These are phyloP conservation scores for Scaptodrosophila latifasciaeformis DNA, from an alignment of 2,888 invertebrate genomes.

Conservation along the genomic window DNA sequence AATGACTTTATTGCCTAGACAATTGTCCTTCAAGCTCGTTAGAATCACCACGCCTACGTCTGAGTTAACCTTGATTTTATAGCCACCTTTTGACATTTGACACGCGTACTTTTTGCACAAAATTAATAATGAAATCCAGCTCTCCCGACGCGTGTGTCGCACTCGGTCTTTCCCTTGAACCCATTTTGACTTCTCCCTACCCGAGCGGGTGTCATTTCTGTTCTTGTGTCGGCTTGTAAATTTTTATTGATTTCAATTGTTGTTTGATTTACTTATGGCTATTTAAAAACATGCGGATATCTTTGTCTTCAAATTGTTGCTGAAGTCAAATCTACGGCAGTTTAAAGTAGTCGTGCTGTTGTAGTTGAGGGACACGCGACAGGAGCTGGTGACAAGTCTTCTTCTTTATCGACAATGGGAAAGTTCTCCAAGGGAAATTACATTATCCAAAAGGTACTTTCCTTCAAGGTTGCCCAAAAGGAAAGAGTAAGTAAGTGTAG, in stretches of 20 bases:
- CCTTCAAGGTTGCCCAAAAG: constrained; percentile 36
- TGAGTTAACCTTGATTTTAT: constrained; percentile 57
- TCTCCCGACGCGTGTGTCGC: constrained; percentile 38
- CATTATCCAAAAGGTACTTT: constrained; percentile 1
- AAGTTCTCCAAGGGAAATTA: too few relatives aligned
- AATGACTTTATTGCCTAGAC: constrained; percentile 49
- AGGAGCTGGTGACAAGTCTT: constrained; percentile 67
- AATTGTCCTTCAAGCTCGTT: constrained; percentile 36
- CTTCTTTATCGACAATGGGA: constrained; percentile 22
- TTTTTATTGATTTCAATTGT: constrained; percentile 57
- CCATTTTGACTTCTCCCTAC: constrained; percentile 38
- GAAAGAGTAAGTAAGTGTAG: too few relatives aligned
- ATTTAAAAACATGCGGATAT: background rate
- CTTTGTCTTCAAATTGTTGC: constrained; percentile 12
- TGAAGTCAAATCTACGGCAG: constrained; percentile 30
- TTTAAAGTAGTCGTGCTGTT: constrained; percentile 64
- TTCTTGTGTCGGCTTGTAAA: constrained; percentile 37
- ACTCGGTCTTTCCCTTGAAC: constrained; percentile 10
- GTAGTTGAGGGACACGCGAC: constrained; percentile 64
- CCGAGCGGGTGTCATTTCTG: constrained; percentile 54
- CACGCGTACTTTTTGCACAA: constrained; percentile 55
- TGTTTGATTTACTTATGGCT: constrained; percentile 35
- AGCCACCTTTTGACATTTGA: constrained; percentile 48
- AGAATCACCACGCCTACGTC: too few relatives aligned
- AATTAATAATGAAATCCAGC: constrained; percentile 57